Base-by-base conservation (phyloP, 2,888 invertebrate species). In the Busseola fusca region DNA sequence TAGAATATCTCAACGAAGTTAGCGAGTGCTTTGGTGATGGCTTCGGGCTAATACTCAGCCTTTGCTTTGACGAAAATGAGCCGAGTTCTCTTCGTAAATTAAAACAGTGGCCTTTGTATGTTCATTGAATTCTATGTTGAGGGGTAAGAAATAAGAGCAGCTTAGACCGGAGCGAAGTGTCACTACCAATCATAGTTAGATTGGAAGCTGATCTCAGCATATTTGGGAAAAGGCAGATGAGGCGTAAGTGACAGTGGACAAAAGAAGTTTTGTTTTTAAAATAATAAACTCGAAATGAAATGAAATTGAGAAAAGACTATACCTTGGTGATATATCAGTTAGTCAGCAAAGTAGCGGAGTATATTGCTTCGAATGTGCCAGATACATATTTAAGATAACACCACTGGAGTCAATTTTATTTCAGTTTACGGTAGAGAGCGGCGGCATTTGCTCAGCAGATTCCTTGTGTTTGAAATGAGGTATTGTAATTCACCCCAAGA, bases 1-100 rank as follows among this genome's bases (percentile, higher is more conserved):
- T 80, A 72, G 67, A 71, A 77, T 71, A 66, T 71, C 69, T 73
- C 74, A 69, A 79, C 56, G 30, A 82, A 82, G 77, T 78, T 81
- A 67, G 59, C 21, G 54, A 65, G 67, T 72, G 65, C 62, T 73
- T 65, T 18, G 27, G 60, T 71, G 69, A 72, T 76, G 60, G 70
- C 72, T 56, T 34, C 59, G 27, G 70, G 79, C 69, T 58, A 57
- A 64, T 21, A 52, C 30, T 63, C 14, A 16, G 34, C 57, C 30
- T 40, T 52, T 25, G 27, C 45, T 77, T 64, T 52, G 72, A 62
- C 45, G 37, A 42, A 76, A 65, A 76, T 67, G 50, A 59, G 25
- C 59, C 63, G 57, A 71, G 52, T 40, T 34, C 56, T 50, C 52
- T 30, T 52, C 18, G 37, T 54, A 64, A 72, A 77, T 76, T 45